Evolutionary conservation across 2,113 vertebrate genomes (phyloP), one percentile per base, ranked within the genome.

Genomic region (Bambusicola thoracicus): DNA sequence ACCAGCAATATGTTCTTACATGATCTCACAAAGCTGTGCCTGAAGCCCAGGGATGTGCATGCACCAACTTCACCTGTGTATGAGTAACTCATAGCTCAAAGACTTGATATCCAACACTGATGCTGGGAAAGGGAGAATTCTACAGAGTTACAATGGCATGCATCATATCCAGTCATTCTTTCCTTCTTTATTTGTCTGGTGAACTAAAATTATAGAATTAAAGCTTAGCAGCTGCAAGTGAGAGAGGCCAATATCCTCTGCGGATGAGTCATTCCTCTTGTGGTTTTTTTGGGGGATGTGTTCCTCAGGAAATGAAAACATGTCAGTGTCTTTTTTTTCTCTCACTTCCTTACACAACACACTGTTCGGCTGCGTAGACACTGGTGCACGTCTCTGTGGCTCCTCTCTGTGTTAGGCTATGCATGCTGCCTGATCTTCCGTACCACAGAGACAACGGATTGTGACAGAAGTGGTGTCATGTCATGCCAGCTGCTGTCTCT

Each of bases 271-370:
- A 95, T 19, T 53, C 5, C 44, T 48, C 81, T 80, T 85, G 70
- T 66, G 72, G 27, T 0, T 59, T 74, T 74, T 83, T 17, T 2
- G 3, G 48, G 44, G 46, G 53, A 89, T 74, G 38, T 51, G 63
- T 63, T 96, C 70, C 81, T 80, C 78, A 89, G 87, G 91, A 96
- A 95, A 93, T 55, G 86, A 90, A 94, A 94, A 84, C 65, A 74
- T 4, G 13, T 19, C 41, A 65, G 14, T 82, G 62, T 17, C 22
- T 87, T 84, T 65, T 48, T n/a, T 25, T 27, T 9, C 80, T 90
- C 74, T 82, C 5, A 0, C 38, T 94, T 92, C 41, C 70, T 92
- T 70, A 73, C 30, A 69, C 44, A 89, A 41, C 62, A 36, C 13
- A 18, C 36, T 76, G 27, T 55, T 91, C 36, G 73, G 55, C 76